A percentile compares a stretch with the other conserved stretches of the same genome.
Evolutionary conservation across 2,888 invertebrate genomes (phyloP).

Genomic region (Pelosia muscerda): DNA sequence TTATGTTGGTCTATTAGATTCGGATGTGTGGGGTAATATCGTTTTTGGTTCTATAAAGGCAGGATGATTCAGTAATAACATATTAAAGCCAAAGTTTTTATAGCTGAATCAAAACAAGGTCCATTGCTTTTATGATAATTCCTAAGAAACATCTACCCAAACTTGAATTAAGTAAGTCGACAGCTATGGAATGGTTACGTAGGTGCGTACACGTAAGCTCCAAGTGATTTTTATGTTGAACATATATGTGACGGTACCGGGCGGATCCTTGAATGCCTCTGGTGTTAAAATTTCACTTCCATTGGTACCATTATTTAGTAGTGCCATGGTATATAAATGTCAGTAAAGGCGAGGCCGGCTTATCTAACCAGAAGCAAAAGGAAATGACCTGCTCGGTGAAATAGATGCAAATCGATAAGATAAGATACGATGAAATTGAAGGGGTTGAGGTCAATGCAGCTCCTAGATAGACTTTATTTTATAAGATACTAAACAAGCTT

Average conservation of each 20-base stretch:
- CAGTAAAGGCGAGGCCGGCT: slow-evolving; percentile 52
- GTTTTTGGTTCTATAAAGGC: too few relatives aligned
- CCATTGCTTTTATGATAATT: not conserved
- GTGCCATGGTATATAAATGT: slow-evolving; percentile 38
- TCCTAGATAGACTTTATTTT: not conserved
- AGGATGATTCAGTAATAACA: not conserved
- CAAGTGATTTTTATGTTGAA: slow-evolving; percentile 2
- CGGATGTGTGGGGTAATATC: not conserved
- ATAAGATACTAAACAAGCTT: not conserved
- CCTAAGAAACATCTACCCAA: not conserved
- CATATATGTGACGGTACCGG: slow-evolving; percentile 4
- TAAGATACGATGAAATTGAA: not conserved
- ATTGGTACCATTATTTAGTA: not conserved
- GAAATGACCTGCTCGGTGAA: slow-evolving; percentile 1
- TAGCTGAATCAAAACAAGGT: not conserved
- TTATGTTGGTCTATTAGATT: not conserved
- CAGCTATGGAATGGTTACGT: slow-evolving; percentile 5
- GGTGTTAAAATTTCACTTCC: slow-evolving; percentile 23
- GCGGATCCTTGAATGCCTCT: slow-evolving; percentile 19
- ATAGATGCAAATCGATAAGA: slow-evolving; percentile 2
- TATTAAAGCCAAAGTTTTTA: not conserved
- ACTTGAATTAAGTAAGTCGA: not conserved
- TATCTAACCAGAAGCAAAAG: slow-evolving; percentile 23
- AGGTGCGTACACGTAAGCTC: slow-evolving; percentile 3
- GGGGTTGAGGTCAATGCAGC: not conserved